These are phyloP conservation scores for Papilio gigon DNA, from an alignment of 2,888 invertebrate species.

Conservation along the genomic window DNA sequence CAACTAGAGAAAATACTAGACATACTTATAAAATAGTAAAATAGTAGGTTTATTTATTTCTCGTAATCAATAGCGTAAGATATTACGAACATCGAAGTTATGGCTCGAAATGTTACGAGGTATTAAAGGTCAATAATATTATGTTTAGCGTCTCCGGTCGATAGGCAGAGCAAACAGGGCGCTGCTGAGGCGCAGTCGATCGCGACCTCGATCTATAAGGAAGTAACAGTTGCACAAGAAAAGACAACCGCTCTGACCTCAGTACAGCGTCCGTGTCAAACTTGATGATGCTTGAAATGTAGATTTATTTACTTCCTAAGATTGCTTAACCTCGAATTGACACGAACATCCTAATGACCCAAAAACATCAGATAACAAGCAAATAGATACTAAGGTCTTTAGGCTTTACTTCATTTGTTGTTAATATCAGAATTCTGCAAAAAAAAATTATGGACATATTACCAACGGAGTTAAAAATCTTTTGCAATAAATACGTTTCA, in stretches of 20 bases:
- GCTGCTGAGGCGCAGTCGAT: slow-evolving; percentile 43
- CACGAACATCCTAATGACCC: not conserved
- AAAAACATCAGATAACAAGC: not conserved
- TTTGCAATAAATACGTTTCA: not conserved
- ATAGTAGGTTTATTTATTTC: not conserved
- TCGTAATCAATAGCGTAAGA: slow-evolving; percentile 1
- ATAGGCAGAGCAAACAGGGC: slow-evolving; percentile 32
- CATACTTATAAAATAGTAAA: not conserved
- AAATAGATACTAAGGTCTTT: too few relatives aligned
- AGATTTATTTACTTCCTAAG: not conserved
- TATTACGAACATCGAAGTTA: slow-evolving; percentile 18
- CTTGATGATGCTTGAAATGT: slow-evolving; percentile 47
- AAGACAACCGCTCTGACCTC: slow-evolving; percentile 50
- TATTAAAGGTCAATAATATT: slow-evolving; percentile 36
- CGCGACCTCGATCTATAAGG: slow-evolving; percentile 52
- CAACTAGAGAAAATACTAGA: not conserved
- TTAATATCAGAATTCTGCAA: not conserved
- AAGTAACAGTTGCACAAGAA: slow-evolving; percentile 50
- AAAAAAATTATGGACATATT: not conserved
- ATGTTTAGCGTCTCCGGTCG: slow-evolving; percentile 16
- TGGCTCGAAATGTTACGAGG: slow-evolving; percentile 12
- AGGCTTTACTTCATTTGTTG: too few relatives aligned
- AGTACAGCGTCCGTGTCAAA: slow-evolving; percentile 56
- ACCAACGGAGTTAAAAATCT: not conserved
- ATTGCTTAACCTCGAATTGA: not conserved